These are phyloP conservation scores for Pristionchus japonicus DNA, from an alignment of 2,888 invertebrate species.

Conservation along the genomic window DNA sequence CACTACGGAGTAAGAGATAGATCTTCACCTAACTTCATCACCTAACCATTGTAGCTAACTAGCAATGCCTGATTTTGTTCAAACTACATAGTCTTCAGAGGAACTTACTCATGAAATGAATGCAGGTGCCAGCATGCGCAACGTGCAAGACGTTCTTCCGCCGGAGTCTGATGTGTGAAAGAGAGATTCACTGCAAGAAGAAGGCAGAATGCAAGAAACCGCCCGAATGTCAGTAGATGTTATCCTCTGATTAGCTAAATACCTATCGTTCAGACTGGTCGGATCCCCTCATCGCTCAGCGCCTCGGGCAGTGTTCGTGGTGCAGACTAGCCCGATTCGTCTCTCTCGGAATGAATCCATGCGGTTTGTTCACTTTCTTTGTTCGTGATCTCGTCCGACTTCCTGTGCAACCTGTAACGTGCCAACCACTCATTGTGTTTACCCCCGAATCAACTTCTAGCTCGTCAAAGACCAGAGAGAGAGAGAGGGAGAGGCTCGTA, in stretches of 20 bases:
- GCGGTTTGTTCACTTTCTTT: not conserved
- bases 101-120: not conserved
- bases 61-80: no score
- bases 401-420: not conserved
- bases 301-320: not conserved
- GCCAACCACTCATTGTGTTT: not conserved
- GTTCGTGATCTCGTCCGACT: not conserved
- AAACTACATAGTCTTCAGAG: not conserved
- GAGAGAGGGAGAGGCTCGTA: not conserved
- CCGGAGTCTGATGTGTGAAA: not conserved
- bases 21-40: no score
- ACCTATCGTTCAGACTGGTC: not conserved
- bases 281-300: not conserved
- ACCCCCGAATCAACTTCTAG: not conserved
- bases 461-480: not conserved
- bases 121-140: not conserved
- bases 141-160: slow-evolving; percentile 16
- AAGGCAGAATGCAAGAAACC: not conserved
- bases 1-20: not conserved
- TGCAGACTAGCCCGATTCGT: not conserved
- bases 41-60: no score
- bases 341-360: slow-evolving; percentile 8
- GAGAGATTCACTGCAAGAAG: slow-evolving; percentile 9
- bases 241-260: not conserved
- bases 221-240: not conserved